Base-by-base conservation (phyloP, 2,797 vertebrate species). In the Sylvilagus floridanus region DNA sequence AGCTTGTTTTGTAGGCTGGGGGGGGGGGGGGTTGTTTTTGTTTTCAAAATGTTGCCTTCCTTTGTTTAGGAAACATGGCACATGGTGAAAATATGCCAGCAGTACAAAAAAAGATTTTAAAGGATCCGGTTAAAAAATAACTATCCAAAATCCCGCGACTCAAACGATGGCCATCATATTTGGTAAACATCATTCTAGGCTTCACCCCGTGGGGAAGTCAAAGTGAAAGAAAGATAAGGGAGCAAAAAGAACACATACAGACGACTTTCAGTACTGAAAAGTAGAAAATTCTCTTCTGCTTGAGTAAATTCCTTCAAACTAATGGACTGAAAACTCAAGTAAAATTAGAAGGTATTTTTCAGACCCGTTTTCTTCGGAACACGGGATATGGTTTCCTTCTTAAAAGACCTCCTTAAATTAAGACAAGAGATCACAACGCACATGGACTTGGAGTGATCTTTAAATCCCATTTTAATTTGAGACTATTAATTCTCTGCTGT, bases 401-500 rank as follows among this genome's bases (percentile, higher is more conserved):
- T 47, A 63, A 76, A 77, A 91, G 35, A 22, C n/a, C 35, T 4
- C 1, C 63, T 57, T 84, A 54, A 76, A 52, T 57, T 35, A 87
- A 81, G 47, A 63, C 52, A 77, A 82, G n/a, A 63, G 22, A 32
- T 60, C 21, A 12, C 52, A 66, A 26, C 52, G 26, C 7, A 28
- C 14, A 12, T 0, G 30, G 32, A 79, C n/a, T 32, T 82, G 65
- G 24, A 72, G n/a, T 92, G 69, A 62, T 66, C 62, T 83, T 71
- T 57, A 83, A 92, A 77, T 75, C 22, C 32, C 12, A 47, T 94
- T 78, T 87, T 57, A 69, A 69, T 86, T 65, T 86, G 76, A 76
- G 76, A 89, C 54, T 63, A 26, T 26, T 37, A 73, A 62, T 30
- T 90, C 65, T 69, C 63, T 60, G n/a, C 47, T 79, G 5, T 30